Base-by-base conservation (phyloP, 2,113 vertebrate genomes). In the Ia io region DNA sequence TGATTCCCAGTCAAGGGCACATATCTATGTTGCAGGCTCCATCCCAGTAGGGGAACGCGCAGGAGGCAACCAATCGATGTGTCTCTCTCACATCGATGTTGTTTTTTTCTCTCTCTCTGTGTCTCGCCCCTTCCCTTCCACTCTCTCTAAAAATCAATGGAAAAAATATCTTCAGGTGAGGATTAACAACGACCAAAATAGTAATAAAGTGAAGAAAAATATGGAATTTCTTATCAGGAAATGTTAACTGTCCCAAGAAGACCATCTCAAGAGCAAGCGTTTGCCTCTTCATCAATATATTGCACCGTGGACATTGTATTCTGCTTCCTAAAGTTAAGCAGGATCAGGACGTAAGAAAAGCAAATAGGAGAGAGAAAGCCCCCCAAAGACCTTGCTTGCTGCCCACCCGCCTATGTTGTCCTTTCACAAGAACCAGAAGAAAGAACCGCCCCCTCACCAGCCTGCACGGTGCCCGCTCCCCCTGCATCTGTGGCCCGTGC, bases 401-500 rank as follows among this genome's bases (percentile, higher is more conserved):
- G 71, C 95, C 95, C 96, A 95, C 91, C 97, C 97, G 94, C 89
- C 91, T 91, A 78, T 70, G 84, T 77, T 92, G 96, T 97, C 97
- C 96, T 97, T 96, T 59, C 91, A 95, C 88, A 96, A 95, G 97
- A 98, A 89, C 84, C 8, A 73, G 95, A 93, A 84, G 17, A n/a
- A 40, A 47, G 96, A 93, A 70, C 85, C 6, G n/a, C 13, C 96
- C 96, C 96, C 97, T 96, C 84, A 53, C 97, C 97, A 97, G 97
- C 83, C 97, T 82, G 90, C 88, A 79, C 30, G 2, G 2, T 59
- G 49, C 91, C 95, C 84, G 95, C 97, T 97, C 92, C 97, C 96
- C 95, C 97, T 93, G 97, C 96, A 97, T 98, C 97, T 97, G 97
- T 98, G 97, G 99, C 98, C 97, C 97, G 97, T 98, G 98, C 98